phyloP scores from a whole-genome alignment of 2,888 invertebrate species.

The Agriopis aurantiaria region DNA sequence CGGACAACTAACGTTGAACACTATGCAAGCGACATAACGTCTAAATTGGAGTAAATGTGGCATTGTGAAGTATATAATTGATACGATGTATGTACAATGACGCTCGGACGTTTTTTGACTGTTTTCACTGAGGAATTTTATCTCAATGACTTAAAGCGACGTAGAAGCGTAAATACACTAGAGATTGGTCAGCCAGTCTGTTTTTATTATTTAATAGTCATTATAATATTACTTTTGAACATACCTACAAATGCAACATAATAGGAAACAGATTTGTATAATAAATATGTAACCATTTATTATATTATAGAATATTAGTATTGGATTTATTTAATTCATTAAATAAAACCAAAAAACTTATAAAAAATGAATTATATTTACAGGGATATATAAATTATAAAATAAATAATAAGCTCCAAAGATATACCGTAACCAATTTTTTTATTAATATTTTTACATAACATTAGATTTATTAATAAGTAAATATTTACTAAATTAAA shows the following conservation, averaged over 20 bases:
- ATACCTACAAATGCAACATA: not conserved
- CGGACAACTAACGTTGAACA: no score
- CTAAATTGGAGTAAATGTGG: no score
- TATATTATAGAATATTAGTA: not conserved
- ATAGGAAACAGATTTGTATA: not conserved
- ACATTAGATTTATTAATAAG: not conserved
- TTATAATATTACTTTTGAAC: not conserved
- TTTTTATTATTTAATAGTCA: not conserved
- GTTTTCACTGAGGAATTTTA: no score
- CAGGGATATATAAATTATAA: slow-evolving; percentile 36
- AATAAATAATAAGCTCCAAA: slow-evolving; percentile 39
- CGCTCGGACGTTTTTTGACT: no score
- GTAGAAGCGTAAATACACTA: not conserved
- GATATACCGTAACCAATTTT: slow-evolving; percentile 2
- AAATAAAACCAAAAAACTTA: not conserved
- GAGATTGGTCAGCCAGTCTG: no score
- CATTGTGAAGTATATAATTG: no score
- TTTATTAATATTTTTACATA: slow-evolving; percentile 8
- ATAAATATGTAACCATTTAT: not conserved
- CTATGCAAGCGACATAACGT: no score
- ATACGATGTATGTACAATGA: no score
- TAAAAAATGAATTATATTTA: slow-evolving; percentile 27
- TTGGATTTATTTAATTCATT: not conserved
- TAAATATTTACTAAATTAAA: not conserved
- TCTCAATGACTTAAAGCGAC: no score